Conservation (phyloP, 2,888 invertebrate genomes). For the Pyrrhia umbra region DNA sequence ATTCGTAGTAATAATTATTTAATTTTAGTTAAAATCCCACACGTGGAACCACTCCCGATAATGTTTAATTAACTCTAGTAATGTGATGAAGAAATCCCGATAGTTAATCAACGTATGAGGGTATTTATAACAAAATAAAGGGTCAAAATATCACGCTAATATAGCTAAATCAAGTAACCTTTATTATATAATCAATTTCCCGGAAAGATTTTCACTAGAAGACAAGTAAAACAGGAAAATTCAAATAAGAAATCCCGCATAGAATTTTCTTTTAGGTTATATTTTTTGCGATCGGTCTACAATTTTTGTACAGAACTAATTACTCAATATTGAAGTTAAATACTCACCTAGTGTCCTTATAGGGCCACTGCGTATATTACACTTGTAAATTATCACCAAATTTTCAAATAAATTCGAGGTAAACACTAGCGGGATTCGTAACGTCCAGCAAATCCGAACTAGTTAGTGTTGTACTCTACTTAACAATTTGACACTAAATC, state of each 20-base stretch:
- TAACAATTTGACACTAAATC: constrained; percentile 52
- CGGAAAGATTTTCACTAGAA: constrained; percentile 1
- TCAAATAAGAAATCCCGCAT: constrained; percentile 36
- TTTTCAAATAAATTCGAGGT: constrained; percentile 82
- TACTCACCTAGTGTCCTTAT: constrained; percentile 74
- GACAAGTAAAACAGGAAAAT: constrained; percentile 20
- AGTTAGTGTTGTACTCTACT: constrained; percentile 63
- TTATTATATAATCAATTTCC: background rate
- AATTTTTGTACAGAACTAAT: constrained; percentile 18
- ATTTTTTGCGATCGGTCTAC: constrained; percentile 41
- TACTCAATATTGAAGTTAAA: constrained; percentile 33
- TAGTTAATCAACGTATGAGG: constrained; percentile 24
- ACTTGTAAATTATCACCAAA: constrained; percentile 87
- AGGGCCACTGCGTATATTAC: constrained; percentile 72
- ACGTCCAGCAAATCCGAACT: constrained; percentile 74
- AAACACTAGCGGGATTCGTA: constrained; percentile 80
- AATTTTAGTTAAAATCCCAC: constrained; percentile 12
- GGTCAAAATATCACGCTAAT: constrained; percentile 7
- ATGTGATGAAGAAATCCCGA: constrained; percentile 24
- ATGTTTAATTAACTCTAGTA: constrained; percentile 24
- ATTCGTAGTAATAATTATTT: background rate
- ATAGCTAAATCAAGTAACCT: background rate
- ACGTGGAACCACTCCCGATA: constrained; percentile 20
- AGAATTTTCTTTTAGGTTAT: constrained; percentile 67
- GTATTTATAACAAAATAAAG: constrained; percentile 56